phyloP scores from a whole-genome alignment of 92 coral and sea anemone genomes.

The Porites cylindrica region DNA sequence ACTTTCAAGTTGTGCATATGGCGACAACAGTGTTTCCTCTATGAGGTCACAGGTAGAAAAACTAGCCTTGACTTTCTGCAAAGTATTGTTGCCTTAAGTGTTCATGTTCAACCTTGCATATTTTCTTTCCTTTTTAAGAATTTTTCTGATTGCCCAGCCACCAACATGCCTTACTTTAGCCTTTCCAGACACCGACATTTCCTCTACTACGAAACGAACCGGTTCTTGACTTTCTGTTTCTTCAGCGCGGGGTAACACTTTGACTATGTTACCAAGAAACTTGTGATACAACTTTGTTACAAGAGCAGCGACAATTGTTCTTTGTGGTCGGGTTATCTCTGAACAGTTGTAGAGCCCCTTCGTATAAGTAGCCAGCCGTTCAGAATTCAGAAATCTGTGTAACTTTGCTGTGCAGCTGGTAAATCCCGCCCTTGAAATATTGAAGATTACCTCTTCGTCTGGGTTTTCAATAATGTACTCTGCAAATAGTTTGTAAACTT shows the following conservation, averaged over 20 bases:
- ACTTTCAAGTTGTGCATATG: slow-evolving; percentile 19
- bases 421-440: slow-evolving; percentile 13
- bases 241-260: background rate
- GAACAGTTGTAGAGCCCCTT: slow-evolving; percentile 4
- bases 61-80: slow-evolving; percentile 19
- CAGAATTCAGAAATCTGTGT: slow-evolving; percentile 14
- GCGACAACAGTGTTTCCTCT: slow-evolving; percentile 38
- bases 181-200: slow-evolving; percentile 18
- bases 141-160: slow-evolving; percentile 60
- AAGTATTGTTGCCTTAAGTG: slow-evolving; percentile 14
- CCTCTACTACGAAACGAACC: background rate
- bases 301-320: background rate
- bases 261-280: slow-evolving; percentile 7
- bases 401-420: slow-evolving; percentile 14
- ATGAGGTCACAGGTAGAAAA: slow-evolving; percentile 30
- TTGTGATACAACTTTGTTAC: background rate
- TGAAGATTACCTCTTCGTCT: slow-evolving; percentile 12
- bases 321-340: background rate
- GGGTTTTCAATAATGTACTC: slow-evolving; percentile 32
- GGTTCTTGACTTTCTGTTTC: slow-evolving; percentile 13
- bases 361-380: background rate
- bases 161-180: slow-evolving; percentile 72
- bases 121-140: slow-evolving; percentile 24
- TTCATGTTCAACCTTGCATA: slow-evolving; percentile 59
- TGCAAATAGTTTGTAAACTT: background rate